A percentile compares a stretch with the other conserved stretches of the same genome.
phyloP scores from a whole-genome alignment of 2,113 vertebrate species.

The Oreochromis aureus region DNA sequence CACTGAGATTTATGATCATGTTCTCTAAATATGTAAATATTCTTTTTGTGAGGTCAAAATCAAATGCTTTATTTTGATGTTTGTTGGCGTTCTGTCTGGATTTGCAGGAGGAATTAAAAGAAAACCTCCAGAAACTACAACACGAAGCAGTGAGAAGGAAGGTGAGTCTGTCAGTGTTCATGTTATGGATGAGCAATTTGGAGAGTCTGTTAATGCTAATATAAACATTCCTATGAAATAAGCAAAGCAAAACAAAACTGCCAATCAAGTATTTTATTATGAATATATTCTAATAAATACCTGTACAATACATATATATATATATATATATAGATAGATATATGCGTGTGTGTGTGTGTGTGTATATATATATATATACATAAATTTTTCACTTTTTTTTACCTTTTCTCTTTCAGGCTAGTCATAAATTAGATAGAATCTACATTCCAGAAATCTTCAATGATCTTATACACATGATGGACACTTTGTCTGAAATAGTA shows the following conservation, averaged over 20 bases:
- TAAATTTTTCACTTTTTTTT: not conserved
- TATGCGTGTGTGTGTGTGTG: not conserved
- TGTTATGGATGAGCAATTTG: not conserved
- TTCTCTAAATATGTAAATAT: not conserved
- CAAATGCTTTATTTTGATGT: not conserved
- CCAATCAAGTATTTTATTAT: not conserved
- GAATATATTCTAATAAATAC: not conserved
- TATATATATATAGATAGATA: too few species aligned
- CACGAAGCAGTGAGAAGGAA: not conserved
- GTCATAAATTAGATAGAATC: not conserved
- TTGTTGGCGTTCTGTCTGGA: fast-evolving
- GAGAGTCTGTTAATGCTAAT: not conserved
- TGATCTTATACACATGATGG: not conserved
- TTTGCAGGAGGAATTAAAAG: not conserved
- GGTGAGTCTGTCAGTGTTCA: not conserved
- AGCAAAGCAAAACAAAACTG: not conserved
- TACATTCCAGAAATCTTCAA: not conserved
- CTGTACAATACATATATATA: fast-evolving
- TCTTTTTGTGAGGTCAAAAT: not conserved
- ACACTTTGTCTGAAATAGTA: not conserved
- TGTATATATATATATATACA: fast-evolving
- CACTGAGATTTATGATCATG: not conserved
- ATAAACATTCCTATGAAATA: not conserved
- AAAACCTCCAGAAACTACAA: not conserved
- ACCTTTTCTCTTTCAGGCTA: not conserved